These are phyloP conservation scores for Drosophila prosaltans DNA, from an alignment of 1,140 invertebrate genomes.

Conservation along the genomic window DNA sequence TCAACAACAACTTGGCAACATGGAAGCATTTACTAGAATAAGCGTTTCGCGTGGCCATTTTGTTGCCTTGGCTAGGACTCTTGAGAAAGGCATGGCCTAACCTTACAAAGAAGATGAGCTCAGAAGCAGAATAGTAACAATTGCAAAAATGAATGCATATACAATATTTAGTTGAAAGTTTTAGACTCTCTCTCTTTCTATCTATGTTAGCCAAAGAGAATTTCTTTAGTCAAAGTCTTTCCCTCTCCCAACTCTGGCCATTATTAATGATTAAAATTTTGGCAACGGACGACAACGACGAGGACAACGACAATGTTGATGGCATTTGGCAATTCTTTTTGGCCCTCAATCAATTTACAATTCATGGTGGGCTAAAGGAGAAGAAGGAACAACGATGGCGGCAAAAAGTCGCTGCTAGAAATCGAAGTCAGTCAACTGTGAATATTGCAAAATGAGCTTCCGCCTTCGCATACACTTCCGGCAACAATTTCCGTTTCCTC, in stretches of 20 bases:
- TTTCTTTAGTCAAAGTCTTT: constrained; percentile 2
- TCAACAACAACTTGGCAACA: constrained; percentile 69
- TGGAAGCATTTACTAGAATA: constrained; percentile 58
- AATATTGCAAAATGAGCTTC: constrained; percentile 82
- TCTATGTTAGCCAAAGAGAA: not conserved
- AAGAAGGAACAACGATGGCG: not conserved
- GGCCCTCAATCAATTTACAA: constrained; percentile 75
- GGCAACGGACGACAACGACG: constrained; percentile 39
- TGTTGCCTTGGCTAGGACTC: constrained; percentile 48
- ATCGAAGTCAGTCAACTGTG: constrained; percentile 77
- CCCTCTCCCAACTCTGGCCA: constrained; percentile 1
- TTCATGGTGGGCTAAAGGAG: constrained; percentile 51
- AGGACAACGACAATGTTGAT: constrained; percentile 28
- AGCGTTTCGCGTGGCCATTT: constrained; percentile 74
- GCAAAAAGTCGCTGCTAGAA: constrained; percentile 69
- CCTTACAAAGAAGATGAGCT: constrained; percentile 38
- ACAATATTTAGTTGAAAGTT: constrained; percentile 9
- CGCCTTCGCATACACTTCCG: constrained; percentile 75
- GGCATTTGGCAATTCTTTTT: constrained; percentile 52
- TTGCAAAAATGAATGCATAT: not conserved
- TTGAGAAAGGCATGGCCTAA: constrained; percentile 57
- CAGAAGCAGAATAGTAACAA: constrained; percentile 12
- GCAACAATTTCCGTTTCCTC: constrained; percentile 81
- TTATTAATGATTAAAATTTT: constrained; percentile 75
- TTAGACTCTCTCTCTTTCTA: not conserved